These are phyloP conservation scores for Helostoma temminkii DNA, from an alignment of 2,797 vertebrate species.

Conservation along the genomic window DNA sequence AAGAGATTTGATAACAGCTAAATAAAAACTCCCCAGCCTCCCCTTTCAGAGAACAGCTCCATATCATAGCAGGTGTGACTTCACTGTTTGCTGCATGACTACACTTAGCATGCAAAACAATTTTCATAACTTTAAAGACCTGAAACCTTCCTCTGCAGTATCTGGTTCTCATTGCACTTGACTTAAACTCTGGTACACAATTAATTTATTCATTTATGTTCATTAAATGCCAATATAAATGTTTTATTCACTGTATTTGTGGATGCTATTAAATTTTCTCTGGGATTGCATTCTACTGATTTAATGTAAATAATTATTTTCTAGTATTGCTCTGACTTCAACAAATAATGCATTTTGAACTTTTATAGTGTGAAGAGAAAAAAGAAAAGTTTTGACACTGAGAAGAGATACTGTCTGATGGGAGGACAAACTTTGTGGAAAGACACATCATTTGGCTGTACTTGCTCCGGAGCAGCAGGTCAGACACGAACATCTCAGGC, in stretches of 20 bases:
- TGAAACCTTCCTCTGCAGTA: background rate
- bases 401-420: background rate
- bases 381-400: background rate
- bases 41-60: background rate
- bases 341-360: background rate
- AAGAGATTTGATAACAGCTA: conserved; percentile 13
- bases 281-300: background rate
- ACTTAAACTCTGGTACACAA: background rate
- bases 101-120: conserved; percentile 11
- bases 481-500: background rate
- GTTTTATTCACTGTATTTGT: background rate
- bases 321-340: background rate
- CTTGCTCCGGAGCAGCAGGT: conserved; percentile 31
- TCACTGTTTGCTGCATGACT: background rate
- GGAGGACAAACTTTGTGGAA: conserved; percentile 20
- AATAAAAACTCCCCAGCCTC: background rate
- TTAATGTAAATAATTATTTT: background rate
- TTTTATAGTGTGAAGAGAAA: background rate
- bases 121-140: background rate
- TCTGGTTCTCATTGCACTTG: background rate
- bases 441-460: conserved; percentile 21
- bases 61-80: background rate
- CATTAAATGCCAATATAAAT: background rate
- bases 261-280: background rate
- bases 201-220: background rate